These are phyloP conservation scores for Eulithis prunata DNA, from an alignment of 2,888 invertebrate genomes.

Conservation along the genomic window DNA sequence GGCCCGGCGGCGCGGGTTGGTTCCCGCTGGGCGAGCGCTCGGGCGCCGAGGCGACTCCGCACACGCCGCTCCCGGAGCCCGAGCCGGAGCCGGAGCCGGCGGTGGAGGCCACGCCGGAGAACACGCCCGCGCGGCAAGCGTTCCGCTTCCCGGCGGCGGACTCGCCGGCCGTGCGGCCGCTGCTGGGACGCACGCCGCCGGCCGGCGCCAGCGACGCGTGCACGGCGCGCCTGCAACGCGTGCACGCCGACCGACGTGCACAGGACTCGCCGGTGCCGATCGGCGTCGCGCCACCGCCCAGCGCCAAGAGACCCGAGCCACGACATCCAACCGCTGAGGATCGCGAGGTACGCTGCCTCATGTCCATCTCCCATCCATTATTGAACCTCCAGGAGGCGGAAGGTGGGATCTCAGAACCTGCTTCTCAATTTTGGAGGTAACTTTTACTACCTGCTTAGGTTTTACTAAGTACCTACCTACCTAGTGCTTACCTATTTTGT, in stretches of 20 bases:
- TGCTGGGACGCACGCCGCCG: constrained; percentile 41
- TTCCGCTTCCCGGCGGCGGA: constrained; percentile 66
- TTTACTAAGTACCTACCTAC: no score
- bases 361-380: no score
- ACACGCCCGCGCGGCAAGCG: constrained; percentile 90
- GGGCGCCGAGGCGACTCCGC: constrained; percentile 86
- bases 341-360: constrained; percentile 53
- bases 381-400: no score
- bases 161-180: constrained; percentile 56
- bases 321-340: constrained; percentile 56
- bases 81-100: constrained; percentile 87
- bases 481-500: no score
- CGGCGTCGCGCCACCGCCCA: constrained; percentile 68
- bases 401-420: no score
- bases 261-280: constrained; percentile 76
- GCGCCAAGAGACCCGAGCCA: constrained; percentile 60
- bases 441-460: no score
- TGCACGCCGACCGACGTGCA: constrained; percentile 78
- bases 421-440: no score
- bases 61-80: constrained; percentile 84
- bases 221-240: constrained; percentile 71
- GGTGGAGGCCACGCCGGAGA: constrained; percentile 83
- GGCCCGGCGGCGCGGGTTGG: constrained; percentile 75
- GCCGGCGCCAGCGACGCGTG: constrained; percentile 59
- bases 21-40: constrained; percentile 74